phyloP scores from a whole-genome alignment of 2,797 vertebrate genomes.

The Euthynnus affinis region DNA sequence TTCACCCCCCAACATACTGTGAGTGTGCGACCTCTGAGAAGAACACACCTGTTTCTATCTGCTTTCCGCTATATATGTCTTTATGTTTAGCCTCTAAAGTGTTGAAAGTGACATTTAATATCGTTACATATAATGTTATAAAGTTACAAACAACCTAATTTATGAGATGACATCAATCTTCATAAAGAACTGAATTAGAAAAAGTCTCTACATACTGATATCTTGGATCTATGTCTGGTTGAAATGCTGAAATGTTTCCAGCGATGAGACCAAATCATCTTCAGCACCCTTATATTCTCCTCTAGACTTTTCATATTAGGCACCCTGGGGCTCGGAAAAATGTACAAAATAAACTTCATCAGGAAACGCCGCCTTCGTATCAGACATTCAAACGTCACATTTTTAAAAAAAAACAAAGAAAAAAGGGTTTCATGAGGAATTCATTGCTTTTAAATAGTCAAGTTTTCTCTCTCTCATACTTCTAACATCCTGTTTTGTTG shows the following conservation, averaged over 20 bases:
- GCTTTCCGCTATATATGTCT: background rate
- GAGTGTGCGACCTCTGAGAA: slow-evolving; percentile 15
- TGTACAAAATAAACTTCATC: background rate
- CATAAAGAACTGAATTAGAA: too few species aligned
- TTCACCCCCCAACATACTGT: background rate
- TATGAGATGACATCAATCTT: too few species aligned
- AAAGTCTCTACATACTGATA: too few species aligned
- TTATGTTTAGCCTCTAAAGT: background rate
- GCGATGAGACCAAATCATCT: background rate
- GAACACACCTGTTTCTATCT: background rate
- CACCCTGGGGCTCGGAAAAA: background rate
- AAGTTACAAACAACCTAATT: background rate
- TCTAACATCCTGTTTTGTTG: too few species aligned
- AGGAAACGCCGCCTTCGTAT: too few species aligned
- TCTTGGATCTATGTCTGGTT: too few species aligned
- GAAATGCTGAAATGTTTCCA: too few species aligned
- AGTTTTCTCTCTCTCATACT: too few species aligned
- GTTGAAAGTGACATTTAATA: background rate
- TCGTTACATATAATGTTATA: background rate
- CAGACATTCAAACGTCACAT: too few species aligned
- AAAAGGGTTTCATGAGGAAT: background rate
- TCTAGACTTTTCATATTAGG: background rate
- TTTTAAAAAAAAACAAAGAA: too few species aligned
- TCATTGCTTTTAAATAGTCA: too few species aligned
- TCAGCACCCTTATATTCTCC: background rate